These are phyloP conservation scores for Nysson spinosus DNA, from an alignment of 2,888 invertebrate genomes.

Conservation along the genomic window DNA sequence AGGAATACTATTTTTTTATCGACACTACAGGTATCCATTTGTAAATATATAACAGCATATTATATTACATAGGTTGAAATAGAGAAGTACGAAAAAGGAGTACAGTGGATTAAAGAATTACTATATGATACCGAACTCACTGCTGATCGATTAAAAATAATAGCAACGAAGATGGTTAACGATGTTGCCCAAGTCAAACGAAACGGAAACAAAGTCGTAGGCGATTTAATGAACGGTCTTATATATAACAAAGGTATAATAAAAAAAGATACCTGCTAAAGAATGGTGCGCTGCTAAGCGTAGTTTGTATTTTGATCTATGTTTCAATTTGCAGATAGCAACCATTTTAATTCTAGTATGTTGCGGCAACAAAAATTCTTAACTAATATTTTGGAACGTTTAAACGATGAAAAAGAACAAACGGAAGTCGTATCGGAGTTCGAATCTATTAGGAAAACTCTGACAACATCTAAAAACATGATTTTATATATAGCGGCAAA, in stretches of 20 bases:
- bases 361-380: slow-evolving; percentile 88
- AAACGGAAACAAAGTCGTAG: slow-evolving; percentile 84
- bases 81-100: slow-evolving; percentile 85
- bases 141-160: slow-evolving; percentile 86
- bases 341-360: slow-evolving; percentile 84
- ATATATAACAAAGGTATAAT: slow-evolving; percentile 80
- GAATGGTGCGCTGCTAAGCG: not conserved
- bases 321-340: slow-evolving; percentile 83
- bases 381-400: slow-evolving; percentile 81
- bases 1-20: too few relatives aligned
- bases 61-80: slow-evolving; percentile 82
- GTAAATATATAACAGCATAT: not conserved
- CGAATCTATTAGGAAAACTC: slow-evolving; percentile 80
- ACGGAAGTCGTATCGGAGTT: slow-evolving; percentile 77
- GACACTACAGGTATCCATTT: too few relatives aligned
- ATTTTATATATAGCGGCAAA: slow-evolving; percentile 87
- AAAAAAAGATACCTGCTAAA: not conserved
- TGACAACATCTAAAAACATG: slow-evolving; percentile 82
- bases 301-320: slow-evolving; percentile 5
- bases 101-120: slow-evolving; percentile 88
- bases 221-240: slow-evolving; percentile 81
- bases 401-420: slow-evolving; percentile 79
- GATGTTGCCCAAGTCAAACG: slow-evolving; percentile 88
- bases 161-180: slow-evolving; percentile 89
- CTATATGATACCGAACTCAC: slow-evolving; percentile 85